phyloP scores from a whole-genome alignment of 2,113 vertebrate species.

The Phyllostomus discolor region DNA sequence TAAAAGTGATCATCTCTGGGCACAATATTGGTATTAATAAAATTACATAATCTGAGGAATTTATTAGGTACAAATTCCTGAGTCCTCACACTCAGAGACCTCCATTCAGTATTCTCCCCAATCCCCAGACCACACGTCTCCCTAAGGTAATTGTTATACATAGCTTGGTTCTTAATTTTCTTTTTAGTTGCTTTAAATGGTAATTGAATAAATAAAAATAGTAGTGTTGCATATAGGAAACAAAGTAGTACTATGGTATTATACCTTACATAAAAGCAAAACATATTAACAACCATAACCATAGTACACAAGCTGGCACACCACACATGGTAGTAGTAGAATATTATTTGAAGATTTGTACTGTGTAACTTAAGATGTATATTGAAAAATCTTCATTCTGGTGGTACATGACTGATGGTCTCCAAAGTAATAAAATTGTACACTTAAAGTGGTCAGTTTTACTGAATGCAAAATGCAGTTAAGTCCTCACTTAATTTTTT shows the following conservation, averaged over 20 bases:
- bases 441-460: neutral
- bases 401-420: neutral
- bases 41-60: neutral
- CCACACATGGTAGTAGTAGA: neutral
- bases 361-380: neutral
- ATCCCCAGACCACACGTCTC: neutral
- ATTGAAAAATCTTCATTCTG: neutral
- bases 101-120: neutral
- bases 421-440: neutral
- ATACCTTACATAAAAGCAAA: neutral
- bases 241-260: neutral
- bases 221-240: neutral
- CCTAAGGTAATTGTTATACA: neutral
- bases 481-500: neutral
- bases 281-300: neutral
- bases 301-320: neutral
- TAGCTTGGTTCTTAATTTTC: neutral
- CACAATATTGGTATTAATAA: neutral
- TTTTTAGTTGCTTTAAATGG: conserved; percentile 6
- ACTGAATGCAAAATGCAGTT: neutral
- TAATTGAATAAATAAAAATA: neutral
- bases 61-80: neutral
- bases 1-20: conserved; percentile 30
- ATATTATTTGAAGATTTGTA: neutral
- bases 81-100: neutral